Conservation (phyloP, 2,888 invertebrate genomes). For the Nomada hirtipes region DNA sequence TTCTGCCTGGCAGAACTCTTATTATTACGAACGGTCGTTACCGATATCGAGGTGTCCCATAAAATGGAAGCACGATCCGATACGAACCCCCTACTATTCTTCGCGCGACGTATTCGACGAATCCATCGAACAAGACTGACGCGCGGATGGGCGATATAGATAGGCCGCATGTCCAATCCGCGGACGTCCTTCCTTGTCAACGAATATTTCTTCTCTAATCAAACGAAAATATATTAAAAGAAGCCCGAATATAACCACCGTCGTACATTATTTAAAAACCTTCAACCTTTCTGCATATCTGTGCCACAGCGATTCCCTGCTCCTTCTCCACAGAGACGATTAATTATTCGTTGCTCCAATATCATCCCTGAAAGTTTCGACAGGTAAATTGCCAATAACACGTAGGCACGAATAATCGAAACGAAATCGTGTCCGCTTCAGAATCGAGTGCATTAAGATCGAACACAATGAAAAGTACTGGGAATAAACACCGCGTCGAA, state of each 20-base stretch:
- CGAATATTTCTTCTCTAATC: constrained; percentile 3
- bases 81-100: not conserved
- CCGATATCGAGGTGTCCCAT: not conserved
- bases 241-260: not conserved
- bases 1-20: not conserved
- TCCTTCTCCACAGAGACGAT: too few species aligned
- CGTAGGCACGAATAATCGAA: not conserved
- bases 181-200: not conserved
- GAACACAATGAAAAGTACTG: constrained; percentile 7
- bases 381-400: not conserved
- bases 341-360: not conserved
- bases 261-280: not conserved
- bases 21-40: constrained; percentile 25
- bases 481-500: constrained; percentile 37
- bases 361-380: too few species aligned
- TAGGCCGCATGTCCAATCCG: constrained; percentile 8
- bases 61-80: not conserved
- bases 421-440: not conserved
- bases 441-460: not conserved
- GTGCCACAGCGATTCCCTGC: not conserved
- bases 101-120: not conserved
- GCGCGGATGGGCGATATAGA: constrained; percentile 11
- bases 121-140: constrained; percentile 25
- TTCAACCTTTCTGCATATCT: too few species aligned
- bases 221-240: not conserved